Evolutionary conservation across 2,888 invertebrate genomes (phyloP).

Genomic region (Scaptodrosophila latifasciaeformis): DNA sequence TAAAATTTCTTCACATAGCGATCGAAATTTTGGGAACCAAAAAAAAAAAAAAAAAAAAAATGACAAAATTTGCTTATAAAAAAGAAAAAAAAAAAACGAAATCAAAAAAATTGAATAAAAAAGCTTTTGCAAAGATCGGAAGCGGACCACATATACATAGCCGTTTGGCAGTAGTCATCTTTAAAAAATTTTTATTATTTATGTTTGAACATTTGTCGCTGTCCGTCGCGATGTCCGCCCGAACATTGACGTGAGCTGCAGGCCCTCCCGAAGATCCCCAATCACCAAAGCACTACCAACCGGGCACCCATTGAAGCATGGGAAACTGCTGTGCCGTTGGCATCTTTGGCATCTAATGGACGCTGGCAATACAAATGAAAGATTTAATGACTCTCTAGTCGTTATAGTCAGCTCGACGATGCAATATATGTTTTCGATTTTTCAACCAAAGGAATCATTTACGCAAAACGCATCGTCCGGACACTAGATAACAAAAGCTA

Average conservation of each 20-base stretch:
- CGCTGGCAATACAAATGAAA: conserved; percentile 65
- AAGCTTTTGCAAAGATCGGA: too few species aligned
- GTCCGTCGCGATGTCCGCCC: conserved; percentile 37
- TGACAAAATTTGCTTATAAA: conserved; percentile 48
- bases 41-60: conserved; percentile 47
- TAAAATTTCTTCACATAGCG: not conserved
- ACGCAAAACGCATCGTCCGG: conserved; percentile 11
- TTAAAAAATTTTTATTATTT: conserved; percentile 48
- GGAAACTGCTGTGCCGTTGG: conserved; percentile 29
- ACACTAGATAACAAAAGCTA: conserved; percentile 20
- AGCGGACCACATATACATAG: too few species aligned
- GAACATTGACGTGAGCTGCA: conserved; percentile 1
- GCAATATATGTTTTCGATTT: conserved; percentile 43
- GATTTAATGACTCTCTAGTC: conserved; percentile 61
- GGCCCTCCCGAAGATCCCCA: conserved; percentile 1
- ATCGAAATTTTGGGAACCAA: conserved; percentile 8
- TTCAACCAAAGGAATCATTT: conserved; percentile 45
- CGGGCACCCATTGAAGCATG: conserved; percentile 55
- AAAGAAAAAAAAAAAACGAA: conserved; percentile 3
- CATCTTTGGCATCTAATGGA: conserved; percentile 57
- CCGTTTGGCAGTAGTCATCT: not conserved
- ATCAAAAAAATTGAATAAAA: too few species aligned
- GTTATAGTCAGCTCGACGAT: conserved; percentile 33
- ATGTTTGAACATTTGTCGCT: conserved; percentile 65
- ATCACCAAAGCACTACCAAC: conserved; percentile 43